Base-by-base conservation (phyloP, 30 jellyfish, hydroid and myxozoan genomes). In the Aurelia sp. region DNA sequence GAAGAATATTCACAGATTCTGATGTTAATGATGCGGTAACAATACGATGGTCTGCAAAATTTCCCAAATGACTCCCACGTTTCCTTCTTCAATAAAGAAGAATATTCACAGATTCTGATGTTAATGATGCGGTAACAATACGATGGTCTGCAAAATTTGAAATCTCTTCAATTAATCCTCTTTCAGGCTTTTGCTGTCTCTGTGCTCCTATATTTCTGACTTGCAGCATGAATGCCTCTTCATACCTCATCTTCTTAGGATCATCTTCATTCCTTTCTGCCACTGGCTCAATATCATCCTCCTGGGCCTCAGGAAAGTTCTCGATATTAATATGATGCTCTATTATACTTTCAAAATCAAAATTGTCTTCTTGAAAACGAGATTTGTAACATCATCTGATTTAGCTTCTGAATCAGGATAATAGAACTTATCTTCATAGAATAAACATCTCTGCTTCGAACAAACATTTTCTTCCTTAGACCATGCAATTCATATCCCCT, bases 381-480 rank as follows among this genome's bases (percentile, higher is more conserved):
- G n/a, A n/a, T n/a, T n/a, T n/a, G 78, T 48, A 57, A 70, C 68
- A 19, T 64, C 73, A 22, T 58, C 53, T 9, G 27, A 30, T 17
- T 71, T 41, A 62, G 52, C 88, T 72, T 74, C 83, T 15, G 79
- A 73, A 63, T 73, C 83, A 41, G 81, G 50, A 79, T 79, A 63
- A 85, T 85, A 66, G 76, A 73, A 74, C 83, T 85, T 74, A 23
- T 73, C 47, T 48, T 85, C 94, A 48, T 73, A 62, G 74, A 86
- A 75, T 31, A 71, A 51, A 86, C 86, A 59, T 76, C 35, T 76
- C 90, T 76, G 96, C 96, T 86, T 75, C 71, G 74, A 57, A 86
- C 82, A 67, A 66, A 75, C 23, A 52, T 76, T 31, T 61, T 33
- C 44, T 23, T 59, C 57, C 6, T 44, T 41, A 51, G 70, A 57